Percentiles rank a stretch among this genome's conserved stretches.
Conservation (phyloP, 2,113 vertebrate species). For the Hyperopisus bebe region DNA sequence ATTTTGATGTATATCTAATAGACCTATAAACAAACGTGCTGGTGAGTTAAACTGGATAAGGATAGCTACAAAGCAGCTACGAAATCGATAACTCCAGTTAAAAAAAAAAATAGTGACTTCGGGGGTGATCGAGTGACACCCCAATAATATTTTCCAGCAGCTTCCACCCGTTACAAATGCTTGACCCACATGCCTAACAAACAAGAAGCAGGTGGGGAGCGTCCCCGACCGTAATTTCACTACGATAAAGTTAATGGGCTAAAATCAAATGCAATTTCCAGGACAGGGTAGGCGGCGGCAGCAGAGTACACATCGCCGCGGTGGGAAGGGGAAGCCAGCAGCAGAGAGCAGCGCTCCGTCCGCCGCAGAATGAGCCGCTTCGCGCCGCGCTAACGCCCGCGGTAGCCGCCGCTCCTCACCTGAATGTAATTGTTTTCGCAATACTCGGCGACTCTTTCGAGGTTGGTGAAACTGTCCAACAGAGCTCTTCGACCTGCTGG, state of each 20-base stretch:
- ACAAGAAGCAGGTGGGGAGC: neutral
- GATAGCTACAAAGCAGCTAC: neutral
- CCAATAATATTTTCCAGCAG: neutral
- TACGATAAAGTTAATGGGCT: neutral
- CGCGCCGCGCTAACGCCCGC: neutral
- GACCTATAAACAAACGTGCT: neutral
- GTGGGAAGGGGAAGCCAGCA: neutral
- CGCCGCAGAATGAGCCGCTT: too few species aligned
- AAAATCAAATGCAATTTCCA: neutral
- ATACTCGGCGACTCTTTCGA: constrained; percentile 91
- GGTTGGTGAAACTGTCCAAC: constrained; percentile 89
- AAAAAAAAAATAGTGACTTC: neutral
- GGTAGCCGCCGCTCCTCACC: constrained; percentile 52
- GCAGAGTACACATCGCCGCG: neutral
- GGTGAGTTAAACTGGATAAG: neutral
- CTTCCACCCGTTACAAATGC: neutral
- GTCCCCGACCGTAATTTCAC: neutral
- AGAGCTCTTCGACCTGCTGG: constrained; percentile 90
- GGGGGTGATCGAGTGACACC: neutral
- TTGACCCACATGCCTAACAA: neutral
- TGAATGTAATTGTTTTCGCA: constrained; percentile 97
- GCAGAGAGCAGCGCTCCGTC: neutral
- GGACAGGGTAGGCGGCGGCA: neutral
- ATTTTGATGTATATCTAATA: neutral
- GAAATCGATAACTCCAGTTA: neutral